phyloP scores from a whole-genome alignment of 2,888 invertebrate genomes.

The Clostera curtula region DNA sequence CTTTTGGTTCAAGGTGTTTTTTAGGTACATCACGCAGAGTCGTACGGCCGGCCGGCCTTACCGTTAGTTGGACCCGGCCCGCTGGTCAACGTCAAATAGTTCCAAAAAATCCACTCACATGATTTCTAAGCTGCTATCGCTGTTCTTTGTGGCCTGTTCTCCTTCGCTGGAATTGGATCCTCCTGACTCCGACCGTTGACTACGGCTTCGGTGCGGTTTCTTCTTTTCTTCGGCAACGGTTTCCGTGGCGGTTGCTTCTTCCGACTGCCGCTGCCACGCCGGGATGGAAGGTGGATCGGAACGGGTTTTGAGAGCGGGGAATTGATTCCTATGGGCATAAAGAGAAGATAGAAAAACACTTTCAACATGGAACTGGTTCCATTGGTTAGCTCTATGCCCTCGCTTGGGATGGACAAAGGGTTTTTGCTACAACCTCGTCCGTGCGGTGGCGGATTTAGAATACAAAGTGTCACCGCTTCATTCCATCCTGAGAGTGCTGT shows the following conservation, averaged over 20 bases:
- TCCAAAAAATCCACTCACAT: constrained; percentile 65
- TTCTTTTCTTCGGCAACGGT: constrained; percentile 41
- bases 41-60: too few species aligned
- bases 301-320: constrained; percentile 79
- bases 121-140: constrained; percentile 84
- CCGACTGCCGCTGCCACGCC: constrained; percentile 84
- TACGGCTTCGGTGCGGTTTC: constrained; percentile 58
- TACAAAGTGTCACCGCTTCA: too few species aligned
- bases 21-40: too few species aligned
- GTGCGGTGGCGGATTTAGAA: too few species aligned
- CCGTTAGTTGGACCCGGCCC: background rate
- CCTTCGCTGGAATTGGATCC: constrained; percentile 82
- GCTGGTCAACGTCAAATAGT: background rate
- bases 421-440: too few species aligned
- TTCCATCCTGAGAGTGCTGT: too few species aligned
- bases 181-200: constrained; percentile 77
- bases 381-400: too few species aligned
- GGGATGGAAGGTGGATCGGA: constrained; percentile 83
- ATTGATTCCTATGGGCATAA: constrained; percentile 82
- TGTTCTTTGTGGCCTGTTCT: constrained; percentile 83
- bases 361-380: too few species aligned
- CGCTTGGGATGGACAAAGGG: too few species aligned
- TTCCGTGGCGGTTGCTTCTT: constrained; percentile 59
- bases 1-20: too few species aligned
- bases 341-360: too few species aligned